Evolutionary conservation across 2,797 vertebrate genomes (phyloP), one percentile per base, ranked within the genome.

Genomic region (Chelonia mydas): DNA sequence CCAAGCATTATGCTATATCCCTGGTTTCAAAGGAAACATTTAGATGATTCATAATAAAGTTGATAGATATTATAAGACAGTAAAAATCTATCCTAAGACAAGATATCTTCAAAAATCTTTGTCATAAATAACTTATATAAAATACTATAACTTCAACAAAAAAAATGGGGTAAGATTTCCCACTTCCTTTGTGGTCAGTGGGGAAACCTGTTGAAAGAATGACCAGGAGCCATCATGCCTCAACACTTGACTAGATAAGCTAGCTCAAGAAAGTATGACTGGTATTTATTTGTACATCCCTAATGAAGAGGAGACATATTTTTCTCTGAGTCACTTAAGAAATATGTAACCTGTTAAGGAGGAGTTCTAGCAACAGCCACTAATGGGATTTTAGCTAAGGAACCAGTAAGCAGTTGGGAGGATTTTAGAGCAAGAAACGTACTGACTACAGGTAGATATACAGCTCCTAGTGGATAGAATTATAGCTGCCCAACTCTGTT

Each of bases 221-320:
- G 93, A 78, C 3, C 0, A 61, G 53, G 90, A 51, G 54, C 11
- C 1, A 11, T 93, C 50, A 2, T 91, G 61, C 82, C 65, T 88
- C 2, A 33, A 82, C 86, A 57, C 91, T 90, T 95, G 87, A 87
- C 87, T 94, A 93, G 91, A 93, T 90, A 93, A 94, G 87, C 65
- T 84, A 84, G 82, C 85, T 95, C 90, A 93, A 95, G 83, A 93
- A 96, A 91, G 81, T 78, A 90, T 50, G 87, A 97, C 78, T 96
- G 54, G 89, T 74, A 92, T 96, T 96, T 74, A 92, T 96, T 96
- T 94, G 86, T 96, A 41, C 28, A 37, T 79, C 61, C 28, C 2
- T 88, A 92, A 97, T 83, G 86, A 65, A 93, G 61, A 90, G 33
- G 23, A 84, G 74, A 88, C 51, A 33, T 92, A 61, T 3, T 84